phyloP scores from a whole-genome alignment of 2,888 invertebrate genomes.

The Drosophila heteroneura region DNA sequence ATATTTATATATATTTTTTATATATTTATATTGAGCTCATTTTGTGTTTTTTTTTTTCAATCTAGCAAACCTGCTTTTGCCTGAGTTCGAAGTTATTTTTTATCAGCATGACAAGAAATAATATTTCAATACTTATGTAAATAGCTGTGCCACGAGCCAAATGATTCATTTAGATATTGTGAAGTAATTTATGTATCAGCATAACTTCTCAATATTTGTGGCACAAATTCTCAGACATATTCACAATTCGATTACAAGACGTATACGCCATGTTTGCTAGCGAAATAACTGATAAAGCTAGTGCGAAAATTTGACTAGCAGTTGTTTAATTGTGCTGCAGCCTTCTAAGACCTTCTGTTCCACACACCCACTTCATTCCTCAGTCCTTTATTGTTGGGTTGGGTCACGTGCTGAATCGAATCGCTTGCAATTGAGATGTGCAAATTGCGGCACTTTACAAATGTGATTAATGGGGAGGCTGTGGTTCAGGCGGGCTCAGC shows the following conservation, averaged over 20 bases:
- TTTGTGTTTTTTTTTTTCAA: neutral
- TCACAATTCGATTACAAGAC: conserved; percentile 24
- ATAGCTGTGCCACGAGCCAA: neutral
- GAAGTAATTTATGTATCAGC: neutral
- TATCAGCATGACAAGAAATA: neutral
- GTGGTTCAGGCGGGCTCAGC: neutral
- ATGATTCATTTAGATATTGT: neutral
- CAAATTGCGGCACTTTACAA: conserved; percentile 62
- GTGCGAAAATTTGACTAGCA: conserved; percentile 8
- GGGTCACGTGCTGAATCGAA: conserved; percentile 29
- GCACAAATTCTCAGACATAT: neutral
- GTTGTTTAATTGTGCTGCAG: neutral
- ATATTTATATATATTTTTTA: neutral
- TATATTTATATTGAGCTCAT: neutral
- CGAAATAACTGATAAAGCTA: conserved; percentile 12
- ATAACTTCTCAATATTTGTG: neutral
- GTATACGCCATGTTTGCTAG: conserved; percentile 13
- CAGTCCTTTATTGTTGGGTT: neutral
- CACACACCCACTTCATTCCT: conserved; percentile 7
- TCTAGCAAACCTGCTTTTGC: neutral
- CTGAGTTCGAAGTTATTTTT: neutral
- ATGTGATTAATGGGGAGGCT: conserved; percentile 24
- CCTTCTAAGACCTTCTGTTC: neutral
- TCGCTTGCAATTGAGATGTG: conserved; percentile 52
- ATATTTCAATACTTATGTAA: neutral